Base-by-base conservation (phyloP, 1,140 invertebrate species). In the Archivesica marissinica region DNA sequence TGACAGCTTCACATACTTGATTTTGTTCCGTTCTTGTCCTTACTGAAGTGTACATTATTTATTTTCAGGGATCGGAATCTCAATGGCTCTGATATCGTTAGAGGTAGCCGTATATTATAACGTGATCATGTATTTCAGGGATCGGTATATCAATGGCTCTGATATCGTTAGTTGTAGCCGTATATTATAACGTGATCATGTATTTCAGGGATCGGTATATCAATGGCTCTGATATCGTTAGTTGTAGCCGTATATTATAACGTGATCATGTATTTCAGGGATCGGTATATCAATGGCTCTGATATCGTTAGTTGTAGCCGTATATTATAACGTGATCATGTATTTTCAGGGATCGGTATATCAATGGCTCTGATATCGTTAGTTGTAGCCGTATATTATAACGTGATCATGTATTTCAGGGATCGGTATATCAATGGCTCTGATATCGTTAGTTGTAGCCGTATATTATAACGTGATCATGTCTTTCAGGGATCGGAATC, bases 61-160 rank as follows among this genome's bases (percentile, higher is more conserved):
- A n/a, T 17, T 94, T 94, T 64, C 91, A 96, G 97, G 97, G 35
- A 94, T 97, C 33, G 97, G 97, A 44, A 96, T 97, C 82, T 96
- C 96, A 86, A 97, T 97, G 97, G 96, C 97, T 38, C 95, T 97
- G 50, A 96, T 97, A 20, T 97, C 97, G 50, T 95, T 96, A 64
- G 95, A 97, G 81, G 96, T 97, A 7, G 97, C 97, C 95, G 95
- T 94, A 44, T 95, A 95, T 88, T 95, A 95, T 88, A 95, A 94
- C 83, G 93, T 94, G 28, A 94, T 95, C 78, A 93, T 94, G 88
- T n/a, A n/a, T 94, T 94, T 64, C 91, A 96, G 97, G 97, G 35
- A 94, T 97, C 33, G 97, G 97, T 47, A 96, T 97, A 83, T 96
- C 96, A 86, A 97, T 97, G 97, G 96, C 97, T 38, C 95, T 97